Base-by-base conservation (phyloP, 2,888 invertebrate genomes). In the Osedax frankpressi region DNA sequence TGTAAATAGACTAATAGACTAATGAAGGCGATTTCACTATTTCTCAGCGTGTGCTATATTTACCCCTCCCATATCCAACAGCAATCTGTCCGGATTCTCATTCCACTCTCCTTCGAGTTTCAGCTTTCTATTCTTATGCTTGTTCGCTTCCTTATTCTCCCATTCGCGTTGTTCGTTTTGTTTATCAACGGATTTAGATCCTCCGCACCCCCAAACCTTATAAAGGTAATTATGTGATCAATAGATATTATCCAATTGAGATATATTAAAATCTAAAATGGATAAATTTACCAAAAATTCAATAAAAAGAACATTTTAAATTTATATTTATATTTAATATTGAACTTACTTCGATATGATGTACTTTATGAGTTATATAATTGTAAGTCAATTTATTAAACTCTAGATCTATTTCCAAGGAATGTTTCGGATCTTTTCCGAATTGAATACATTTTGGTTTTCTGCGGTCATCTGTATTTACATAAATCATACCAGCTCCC, bases 51-150 rank as follows among this genome's bases (percentile, higher is more conserved):
- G 81, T 28, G 79, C 80, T 1, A 79, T 80, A 27, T 79, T 77
- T 1, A 83, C 80, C 19, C 93, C 94, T 1, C 92, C 93, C 81
- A 94, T 86, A 84, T 93, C 92, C 76, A 94, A 86, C 71, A 94
- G 87, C 83, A 94, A 93, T 74, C 94, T 88, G 86, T 96, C 95
- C 0, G 95, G 94, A 86, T 94, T 93, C 82, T 95, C 94, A 81
- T 92, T 88, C 95, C 95, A 96, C 82, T 94, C 94, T 26, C 91
- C 89, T 26, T 91, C 89, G 75, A 94, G 84, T 83, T 94, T 94
- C 6, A 69, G 28, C 29, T 76, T 76, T 27, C 76, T 68, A 30
- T 75, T 72, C 28, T 77, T 75, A 24, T 92, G 91, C 75, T 90
- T 88, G 86, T 95, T 93, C 0, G 91, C 92, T 84, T 95, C 93